phyloP scores from a whole-genome alignment of 2,888 invertebrate genomes.

The Pristionchus mayeri region DNA sequence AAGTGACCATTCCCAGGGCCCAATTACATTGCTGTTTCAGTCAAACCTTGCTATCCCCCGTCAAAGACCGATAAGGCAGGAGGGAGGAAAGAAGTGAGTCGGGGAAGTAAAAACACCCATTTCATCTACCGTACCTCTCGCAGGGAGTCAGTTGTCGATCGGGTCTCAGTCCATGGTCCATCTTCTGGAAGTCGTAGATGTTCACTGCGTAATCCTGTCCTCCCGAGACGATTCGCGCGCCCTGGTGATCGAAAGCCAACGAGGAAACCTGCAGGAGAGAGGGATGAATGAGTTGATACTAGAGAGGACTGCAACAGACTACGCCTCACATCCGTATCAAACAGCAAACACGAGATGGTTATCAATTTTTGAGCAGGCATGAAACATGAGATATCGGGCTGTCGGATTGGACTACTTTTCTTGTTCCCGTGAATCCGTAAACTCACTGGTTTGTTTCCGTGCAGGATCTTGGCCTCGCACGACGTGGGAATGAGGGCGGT shows the following conservation, averaged over 20 bases:
- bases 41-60: too few species aligned
- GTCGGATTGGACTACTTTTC: not conserved
- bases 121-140: conserved; percentile 60
- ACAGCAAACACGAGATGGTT: too few species aligned
- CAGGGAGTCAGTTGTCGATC: conserved; percentile 78
- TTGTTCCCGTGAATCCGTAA: too few species aligned
- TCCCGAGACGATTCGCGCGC: conserved; percentile 90
- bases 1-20: too few species aligned
- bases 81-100: too few species aligned
- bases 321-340: too few species aligned
- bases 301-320: not conserved
- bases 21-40: too few species aligned
- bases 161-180: conserved; percentile 85
- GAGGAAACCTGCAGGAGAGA: conserved; percentile 81
- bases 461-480: conserved; percentile 86
- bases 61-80: too few species aligned
- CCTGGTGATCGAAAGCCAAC: conserved; percentile 92
- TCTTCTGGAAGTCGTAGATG: conserved; percentile 98
- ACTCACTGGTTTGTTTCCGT: conserved; percentile 88
- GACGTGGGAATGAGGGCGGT: conserved; percentile 78
- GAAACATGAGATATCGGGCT: too few species aligned
- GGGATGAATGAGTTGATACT: not conserved
- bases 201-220: conserved; percentile 92
- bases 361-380: too few species aligned
- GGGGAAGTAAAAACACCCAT: too few species aligned